Conservation (phyloP, 2,113 vertebrate genomes). For the Felis catus region F.catus_Fca126_mat1.0 CM031417.1:47325501-47326000, state of each 20-base stretch:
- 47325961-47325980: not conserved
- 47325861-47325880: not conserved
- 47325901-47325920: not conserved
- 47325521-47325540: not conserved
- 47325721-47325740: not conserved
- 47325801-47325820: not conserved
- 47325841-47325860: not conserved
- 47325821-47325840: not conserved
- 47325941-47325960: not conserved
- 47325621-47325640: not conserved
- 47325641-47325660: not conserved
- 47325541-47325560: not conserved
- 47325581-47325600: not conserved
- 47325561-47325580: not conserved
- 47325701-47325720: not conserved
- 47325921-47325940: constrained; percentile 13
- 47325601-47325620: not conserved
- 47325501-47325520: too few species aligned
- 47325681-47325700: not conserved
- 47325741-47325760: not conserved
- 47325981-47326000: not conserved
- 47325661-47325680: not conserved
- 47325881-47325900: not conserved
- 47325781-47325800: not conserved
- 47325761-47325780: not conserved